Base-by-base conservation (phyloP, 1,140 invertebrate species). In the Saxidomus purpurata region DNA sequence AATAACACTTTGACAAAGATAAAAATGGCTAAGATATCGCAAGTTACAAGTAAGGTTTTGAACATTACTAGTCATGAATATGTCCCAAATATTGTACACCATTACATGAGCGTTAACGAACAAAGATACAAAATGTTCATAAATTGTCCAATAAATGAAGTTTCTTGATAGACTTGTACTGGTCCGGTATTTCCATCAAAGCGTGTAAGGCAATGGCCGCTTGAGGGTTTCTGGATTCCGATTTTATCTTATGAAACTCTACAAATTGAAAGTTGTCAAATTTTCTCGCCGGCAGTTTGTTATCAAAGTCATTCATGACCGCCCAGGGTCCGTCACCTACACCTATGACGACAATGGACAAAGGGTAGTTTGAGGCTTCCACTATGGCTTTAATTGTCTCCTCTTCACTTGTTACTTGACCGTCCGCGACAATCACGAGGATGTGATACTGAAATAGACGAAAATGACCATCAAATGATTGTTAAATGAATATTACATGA, bases 191-290 rank as follows among this genome's bases (percentile, higher is more conserved):
- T 87, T 96, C 96, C 95, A 96, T 96, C 11, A 96, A 89, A 9
- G 96, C 96, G 77, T 95, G 94, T 63, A 96, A 86, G 31, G 96
- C 96, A 83, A 96, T 96, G 0, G 94, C 92, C 0, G 95, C 94
- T 84, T 95, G 94, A 6, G 94, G 94, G 87, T 96, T 96, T 36
- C 94, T 92, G 1, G 80, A 77, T 19, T 77, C 81, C 13, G 91
- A 89, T 87, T 95, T 94, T 2, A 31, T 63, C 22, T 90, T 89
- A 81, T 96, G 93, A 91, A 96, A 96, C 85, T 96, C 94, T 28
- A 96, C 96, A 91, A 96, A 96, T 76, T 96, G 96, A 90, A 97
- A 96, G 91, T 96, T 96, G 92, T 96, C 96, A 95, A 96, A 97
- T 31, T 94, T 93, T 77, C 96, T 89, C 86, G 94, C 94, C 0